These are phyloP conservation scores for Phenganax subtilis DNA, from an alignment of 92 coral and sea anemone species.

Conservation along the genomic window DNA sequence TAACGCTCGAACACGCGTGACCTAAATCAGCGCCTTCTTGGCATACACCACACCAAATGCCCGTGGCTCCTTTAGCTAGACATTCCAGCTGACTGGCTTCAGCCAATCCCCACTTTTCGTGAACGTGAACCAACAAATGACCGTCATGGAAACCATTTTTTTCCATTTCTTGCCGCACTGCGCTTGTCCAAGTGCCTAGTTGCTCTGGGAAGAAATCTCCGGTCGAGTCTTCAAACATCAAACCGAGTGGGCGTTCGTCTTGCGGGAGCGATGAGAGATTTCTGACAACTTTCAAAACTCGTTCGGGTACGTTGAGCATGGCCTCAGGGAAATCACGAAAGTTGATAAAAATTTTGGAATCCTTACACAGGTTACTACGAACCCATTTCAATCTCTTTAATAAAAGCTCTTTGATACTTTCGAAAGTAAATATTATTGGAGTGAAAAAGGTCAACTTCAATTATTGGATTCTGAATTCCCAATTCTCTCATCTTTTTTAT, in stretches of 20 bases:
- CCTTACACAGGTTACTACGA: slow-evolving; percentile 45
- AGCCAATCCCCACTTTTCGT: slow-evolving; percentile 62
- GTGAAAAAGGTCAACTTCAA: slow-evolving; percentile 44
- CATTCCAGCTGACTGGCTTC: slow-evolving; percentile 59
- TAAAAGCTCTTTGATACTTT: slow-evolving; percentile 43
- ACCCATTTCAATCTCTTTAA: slow-evolving; percentile 52
- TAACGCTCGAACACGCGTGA: slow-evolving; percentile 64
- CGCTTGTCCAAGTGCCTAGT: slow-evolving; percentile 67
- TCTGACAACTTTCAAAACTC: slow-evolving; percentile 52
- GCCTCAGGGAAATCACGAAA: slow-evolving; percentile 67
- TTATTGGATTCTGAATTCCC: slow-evolving; percentile 39
- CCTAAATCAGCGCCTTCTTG: slow-evolving; percentile 67
- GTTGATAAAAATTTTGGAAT: slow-evolving; percentile 59
- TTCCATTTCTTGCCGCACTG: slow-evolving; percentile 58
- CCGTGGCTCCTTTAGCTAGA: slow-evolving; percentile 62
- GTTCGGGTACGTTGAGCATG: slow-evolving; percentile 52
- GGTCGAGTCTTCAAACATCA: slow-evolving; percentile 57
- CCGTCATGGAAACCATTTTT: slow-evolving; percentile 54
- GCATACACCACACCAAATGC: slow-evolving; percentile 64
- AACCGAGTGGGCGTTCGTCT: slow-evolving; percentile 60
- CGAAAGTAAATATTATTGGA: slow-evolving; percentile 34
- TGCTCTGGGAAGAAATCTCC: slow-evolving; percentile 68
- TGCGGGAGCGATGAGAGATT: slow-evolving; percentile 50
- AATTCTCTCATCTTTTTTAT: too few species aligned
- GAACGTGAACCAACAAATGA: slow-evolving; percentile 61